These are phyloP conservation scores for Leptobrachium ailaonicum DNA, from an alignment of 2,113 vertebrate species.

Conservation along the genomic window DNA sequence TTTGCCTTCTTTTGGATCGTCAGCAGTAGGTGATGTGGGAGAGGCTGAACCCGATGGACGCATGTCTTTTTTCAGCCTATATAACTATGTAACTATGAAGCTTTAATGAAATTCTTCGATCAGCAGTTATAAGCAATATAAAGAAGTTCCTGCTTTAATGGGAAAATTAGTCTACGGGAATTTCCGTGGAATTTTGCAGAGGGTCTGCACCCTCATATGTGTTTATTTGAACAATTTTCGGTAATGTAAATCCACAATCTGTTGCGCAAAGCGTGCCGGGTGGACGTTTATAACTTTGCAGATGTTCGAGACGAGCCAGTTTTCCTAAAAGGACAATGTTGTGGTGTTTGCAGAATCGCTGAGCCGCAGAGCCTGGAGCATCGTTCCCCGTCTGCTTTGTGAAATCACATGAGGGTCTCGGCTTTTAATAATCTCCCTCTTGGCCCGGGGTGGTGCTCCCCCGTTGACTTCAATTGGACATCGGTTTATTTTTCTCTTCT, in stretches of 20 bases:
- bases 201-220: not conserved
- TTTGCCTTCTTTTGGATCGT: too few relatives aligned
- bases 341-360: not conserved
- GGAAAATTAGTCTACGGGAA: not conserved
- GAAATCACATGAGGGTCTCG: conserved; percentile 4
- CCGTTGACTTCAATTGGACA: not conserved
- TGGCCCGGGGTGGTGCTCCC: not conserved
- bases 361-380: not conserved
- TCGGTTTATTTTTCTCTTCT: not conserved
- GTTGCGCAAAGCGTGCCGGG: not conserved
- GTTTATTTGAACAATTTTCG: too few relatives aligned
- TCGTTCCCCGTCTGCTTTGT: not conserved
- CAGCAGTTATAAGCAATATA: too few relatives aligned
- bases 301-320: not conserved
- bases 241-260: too few relatives aligned
- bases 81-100: too few relatives aligned
- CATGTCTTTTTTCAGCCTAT: too few relatives aligned
- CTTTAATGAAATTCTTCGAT: too few relatives aligned
- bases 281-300: not conserved
- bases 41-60: too few relatives aligned
- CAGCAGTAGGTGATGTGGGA: too few relatives aligned
- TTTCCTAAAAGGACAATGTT: not conserved
- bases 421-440: conserved; percentile 1
- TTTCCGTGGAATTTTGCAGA: not conserved
- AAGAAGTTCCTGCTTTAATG: not conserved